Evolutionary conservation across 2,888 invertebrate species (phyloP).

Genomic region (Branchellion lobata): DNA sequence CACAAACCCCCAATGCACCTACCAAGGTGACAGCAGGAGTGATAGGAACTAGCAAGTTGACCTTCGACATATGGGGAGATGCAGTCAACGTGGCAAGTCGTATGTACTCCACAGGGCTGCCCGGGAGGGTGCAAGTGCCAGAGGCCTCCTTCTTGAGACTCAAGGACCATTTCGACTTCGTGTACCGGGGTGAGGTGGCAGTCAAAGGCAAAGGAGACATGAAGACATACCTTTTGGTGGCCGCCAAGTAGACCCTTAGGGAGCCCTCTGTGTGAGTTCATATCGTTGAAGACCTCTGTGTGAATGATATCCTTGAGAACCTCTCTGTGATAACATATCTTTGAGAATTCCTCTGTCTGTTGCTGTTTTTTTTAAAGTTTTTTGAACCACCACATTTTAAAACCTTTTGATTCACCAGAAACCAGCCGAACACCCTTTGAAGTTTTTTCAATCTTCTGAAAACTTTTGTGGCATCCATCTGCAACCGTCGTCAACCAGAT

Average conservation of each 20-base stretch:
- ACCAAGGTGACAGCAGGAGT: slow-evolving; percentile 81
- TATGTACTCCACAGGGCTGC: slow-evolving; percentile 93
- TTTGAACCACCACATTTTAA: too few relatives aligned
- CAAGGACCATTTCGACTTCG: slow-evolving; percentile 77
- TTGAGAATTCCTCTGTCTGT: too few relatives aligned
- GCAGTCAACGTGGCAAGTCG: slow-evolving; percentile 94
- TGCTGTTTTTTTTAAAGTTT: too few relatives aligned
- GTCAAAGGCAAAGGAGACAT: slow-evolving; percentile 95
- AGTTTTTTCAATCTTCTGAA: too few relatives aligned
- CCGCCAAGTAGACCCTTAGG: too few relatives aligned
- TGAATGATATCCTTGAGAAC: neutral
- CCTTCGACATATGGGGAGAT: slow-evolving; percentile 98
- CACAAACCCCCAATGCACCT: too few relatives aligned
- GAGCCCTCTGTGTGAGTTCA: neutral
- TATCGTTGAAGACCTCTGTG: neutral
- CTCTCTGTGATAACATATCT: neutral
- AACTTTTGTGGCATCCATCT: too few relatives aligned
- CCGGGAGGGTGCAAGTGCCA: slow-evolving; percentile 66
- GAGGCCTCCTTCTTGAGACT: slow-evolving; percentile 66
- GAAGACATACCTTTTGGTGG: slow-evolving; percentile 76
- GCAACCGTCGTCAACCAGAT: too few relatives aligned
- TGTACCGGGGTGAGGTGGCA: slow-evolving; percentile 84
- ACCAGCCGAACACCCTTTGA: too few relatives aligned
- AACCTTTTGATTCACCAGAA: too few relatives aligned
- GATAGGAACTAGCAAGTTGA: slow-evolving; percentile 90